phyloP scores from a whole-genome alignment of 2,888 invertebrate genomes.

The Heteromurus nitidus region DNA sequence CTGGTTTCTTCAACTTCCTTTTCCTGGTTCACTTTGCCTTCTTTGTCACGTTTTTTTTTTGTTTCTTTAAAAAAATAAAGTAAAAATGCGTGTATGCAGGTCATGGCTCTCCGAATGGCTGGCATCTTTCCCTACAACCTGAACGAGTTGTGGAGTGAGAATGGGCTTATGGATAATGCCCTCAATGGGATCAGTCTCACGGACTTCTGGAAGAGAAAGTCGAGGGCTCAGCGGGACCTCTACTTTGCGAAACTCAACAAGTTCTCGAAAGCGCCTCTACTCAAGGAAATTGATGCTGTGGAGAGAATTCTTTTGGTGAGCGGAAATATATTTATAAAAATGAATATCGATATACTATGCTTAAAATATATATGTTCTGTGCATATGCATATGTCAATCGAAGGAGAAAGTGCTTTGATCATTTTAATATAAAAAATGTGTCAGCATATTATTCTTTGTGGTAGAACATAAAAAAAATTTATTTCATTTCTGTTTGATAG shows the following conservation, averaged over 20 bases:
- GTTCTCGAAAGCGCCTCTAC: constrained; percentile 69
- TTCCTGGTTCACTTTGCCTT: too few species aligned
- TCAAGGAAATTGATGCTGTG: constrained; percentile 69
- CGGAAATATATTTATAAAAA: too few species aligned
- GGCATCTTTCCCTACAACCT: constrained; percentile 70
- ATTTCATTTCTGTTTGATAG: constrained; percentile 13
- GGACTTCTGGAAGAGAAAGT: constrained; percentile 53
- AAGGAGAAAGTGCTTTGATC: too few species aligned
- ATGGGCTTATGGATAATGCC: constrained; percentile 43
- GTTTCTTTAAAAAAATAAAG: not conserved
- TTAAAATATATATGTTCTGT: too few species aligned
- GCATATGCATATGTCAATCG: not conserved
- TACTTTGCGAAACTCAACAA: constrained; percentile 67
- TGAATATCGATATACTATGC: too few species aligned
- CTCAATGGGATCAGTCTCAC: constrained; percentile 36
- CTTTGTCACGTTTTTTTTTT: too few species aligned
- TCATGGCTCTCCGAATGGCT: constrained; percentile 67
- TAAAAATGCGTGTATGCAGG: constrained; percentile 43
- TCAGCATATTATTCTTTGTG: too few species aligned
- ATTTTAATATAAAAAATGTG: not conserved
- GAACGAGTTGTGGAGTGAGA: constrained; percentile 65
- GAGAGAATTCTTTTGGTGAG: constrained; percentile 69
- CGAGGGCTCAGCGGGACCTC: constrained; percentile 64
- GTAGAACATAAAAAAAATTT: too few species aligned
- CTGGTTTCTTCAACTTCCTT: too few species aligned